Evolutionary conservation across 2,888 invertebrate species (phyloP), one percentile per base, ranked within the genome.

Genomic region (Antitype chi): DNA sequence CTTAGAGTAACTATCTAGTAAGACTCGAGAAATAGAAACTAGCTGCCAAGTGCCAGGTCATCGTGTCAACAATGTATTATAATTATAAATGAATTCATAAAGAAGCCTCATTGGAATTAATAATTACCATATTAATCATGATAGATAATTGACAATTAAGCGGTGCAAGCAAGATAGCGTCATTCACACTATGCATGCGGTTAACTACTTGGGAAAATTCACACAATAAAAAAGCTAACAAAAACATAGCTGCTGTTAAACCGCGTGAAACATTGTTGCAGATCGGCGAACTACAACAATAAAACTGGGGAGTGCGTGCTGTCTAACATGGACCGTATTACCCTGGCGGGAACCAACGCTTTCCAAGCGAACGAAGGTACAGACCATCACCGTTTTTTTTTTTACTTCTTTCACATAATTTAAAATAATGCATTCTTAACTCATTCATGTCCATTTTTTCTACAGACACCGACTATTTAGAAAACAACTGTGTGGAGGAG

Each of bases 401-500:
- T 86, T 81, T 71, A 69, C 28, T 62, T 68, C 66, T 71, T 76
- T 81, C 57, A 68, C 69, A 80, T 76, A 75, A 43, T 70, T 70
- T 60, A 59, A 76, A 74, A 57, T 75, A 59, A 71, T 66, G 64
- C 70, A 47, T 63, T 62, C 47, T 49, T 72, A 67, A 77, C 74
- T 74, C 15, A 76, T 43, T 70, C 60, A 62, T 71, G 57, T 38
- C 62, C 13, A 62, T 62, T 80, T 63, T 71, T 64, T 66, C 88
- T 91, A 59, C 88, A 97, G 97, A 97, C 84, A 96, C 97, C 91
- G 99, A 99, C 92, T 99, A 99, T 95, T 97, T 99, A 96, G 99
- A 99, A 94, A 99, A 99, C 95, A 98, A 99, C 94, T 99, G 99
- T 94, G 98, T 99, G 55, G 99, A 99, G 91, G 99, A 99, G 92